Conservation (phyloP, 2,113 vertebrate species). For the Upupa epops region DNA sequence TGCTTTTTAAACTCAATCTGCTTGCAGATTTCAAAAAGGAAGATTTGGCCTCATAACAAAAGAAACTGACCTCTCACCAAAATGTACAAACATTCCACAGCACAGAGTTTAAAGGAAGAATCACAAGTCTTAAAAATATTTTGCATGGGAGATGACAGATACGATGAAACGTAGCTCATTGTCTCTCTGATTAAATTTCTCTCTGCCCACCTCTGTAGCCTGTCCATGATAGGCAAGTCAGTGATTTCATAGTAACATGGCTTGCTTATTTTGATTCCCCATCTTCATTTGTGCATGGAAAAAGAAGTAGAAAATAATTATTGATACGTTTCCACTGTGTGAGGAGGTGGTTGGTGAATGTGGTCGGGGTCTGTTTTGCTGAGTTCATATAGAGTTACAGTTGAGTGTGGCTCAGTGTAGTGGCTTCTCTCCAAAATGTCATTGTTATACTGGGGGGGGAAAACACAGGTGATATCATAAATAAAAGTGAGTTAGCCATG, state of each 20-base stretch:
- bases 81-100: background rate
- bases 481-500: background rate
- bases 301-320: background rate
- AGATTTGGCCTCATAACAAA: too few species aligned
- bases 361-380: background rate
- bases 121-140: background rate
- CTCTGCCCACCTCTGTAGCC: too few species aligned
- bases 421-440: background rate
- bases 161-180: too few species aligned
- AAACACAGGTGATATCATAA: background rate
- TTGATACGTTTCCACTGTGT: background rate
- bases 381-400: background rate
- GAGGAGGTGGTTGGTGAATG: background rate
- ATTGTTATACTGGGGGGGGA: background rate
- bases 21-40: background rate
- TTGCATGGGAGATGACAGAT: background rate
- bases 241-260: background rate
- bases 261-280: background rate
- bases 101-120: background rate
- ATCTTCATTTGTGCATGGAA: background rate
- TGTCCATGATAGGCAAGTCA: too few species aligned
- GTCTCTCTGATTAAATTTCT: too few species aligned
- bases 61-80: background rate
- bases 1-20: background rate
- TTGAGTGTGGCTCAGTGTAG: accelerated